Percentiles rank a stretch among this genome's conserved stretches.
Conservation (phyloP, 2,797 vertebrate species). For the Tragopan temminckii region DNA sequence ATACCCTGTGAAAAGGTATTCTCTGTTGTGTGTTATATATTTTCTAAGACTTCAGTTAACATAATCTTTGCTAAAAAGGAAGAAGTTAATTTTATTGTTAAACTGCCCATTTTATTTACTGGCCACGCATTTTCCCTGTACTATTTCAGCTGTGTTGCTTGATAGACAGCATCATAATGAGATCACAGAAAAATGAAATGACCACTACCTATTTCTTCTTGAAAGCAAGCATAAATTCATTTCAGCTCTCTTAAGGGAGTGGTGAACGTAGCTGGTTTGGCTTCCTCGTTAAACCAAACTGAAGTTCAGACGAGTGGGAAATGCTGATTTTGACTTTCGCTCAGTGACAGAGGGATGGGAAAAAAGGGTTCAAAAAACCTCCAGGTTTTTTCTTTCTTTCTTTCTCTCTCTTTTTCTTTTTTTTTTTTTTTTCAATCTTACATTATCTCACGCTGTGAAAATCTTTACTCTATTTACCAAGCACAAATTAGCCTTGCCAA, state of each 20-base stretch:
- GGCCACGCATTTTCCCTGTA: not conserved
- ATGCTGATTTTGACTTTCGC: slow-evolving; percentile 74
- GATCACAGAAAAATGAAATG: slow-evolving; percentile 61
- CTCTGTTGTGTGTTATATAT: not conserved
- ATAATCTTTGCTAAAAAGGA: not conserved
- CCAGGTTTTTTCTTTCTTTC: not conserved
- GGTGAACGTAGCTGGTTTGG: slow-evolving; percentile 55
- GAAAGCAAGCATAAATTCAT: slow-evolving; percentile 63
- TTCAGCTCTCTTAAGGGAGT: slow-evolving; percentile 57
- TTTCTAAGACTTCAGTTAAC: not conserved
- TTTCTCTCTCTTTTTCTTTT: not conserved
- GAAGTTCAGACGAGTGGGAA: slow-evolving; percentile 59
- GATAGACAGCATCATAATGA: slow-evolving; percentile 66
- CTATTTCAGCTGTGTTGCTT: slow-evolving; percentile 17
- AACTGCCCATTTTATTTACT: slow-evolving; percentile 4
- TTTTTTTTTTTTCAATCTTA: not conserved
- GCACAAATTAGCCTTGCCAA: slow-evolving; percentile 80
- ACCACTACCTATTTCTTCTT: slow-evolving; percentile 65
- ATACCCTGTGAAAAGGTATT: not conserved
- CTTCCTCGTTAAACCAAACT: slow-evolving; percentile 61
- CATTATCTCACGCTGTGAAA: slow-evolving; percentile 74
- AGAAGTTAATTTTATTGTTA: slow-evolving; percentile 50
- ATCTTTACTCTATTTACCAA: slow-evolving; percentile 82
- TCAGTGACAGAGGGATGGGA: slow-evolving; percentile 35
- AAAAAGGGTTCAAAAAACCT: slow-evolving; percentile 60